Percentiles rank a stretch among this genome's conserved stretches.
Evolutionary conservation across 2,113 vertebrate genomes (phyloP).

Genomic region (Zeus faber): DNA sequence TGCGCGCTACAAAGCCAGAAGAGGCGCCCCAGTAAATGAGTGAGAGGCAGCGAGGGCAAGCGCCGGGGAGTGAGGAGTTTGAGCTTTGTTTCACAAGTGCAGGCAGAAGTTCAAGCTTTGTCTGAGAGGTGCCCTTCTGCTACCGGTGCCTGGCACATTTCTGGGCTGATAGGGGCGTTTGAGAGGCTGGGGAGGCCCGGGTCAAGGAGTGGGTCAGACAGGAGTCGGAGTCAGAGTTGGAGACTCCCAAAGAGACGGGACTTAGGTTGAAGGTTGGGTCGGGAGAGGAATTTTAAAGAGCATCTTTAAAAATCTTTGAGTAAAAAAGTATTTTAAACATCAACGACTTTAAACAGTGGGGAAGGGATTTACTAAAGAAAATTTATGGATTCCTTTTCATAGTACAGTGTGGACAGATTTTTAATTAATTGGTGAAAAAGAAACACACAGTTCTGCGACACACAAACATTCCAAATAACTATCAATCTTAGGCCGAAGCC

Average conservation of each 20-base stretch:
- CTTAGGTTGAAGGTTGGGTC: slow-evolving; percentile 14
- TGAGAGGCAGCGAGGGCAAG: slow-evolving; percentile 34
- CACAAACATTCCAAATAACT: slow-evolving; percentile 13
- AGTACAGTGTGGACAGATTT: not conserved
- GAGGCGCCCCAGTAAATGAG: slow-evolving; percentile 47
- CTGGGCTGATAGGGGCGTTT: slow-evolving; percentile 4
- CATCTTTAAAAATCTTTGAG: not conserved
- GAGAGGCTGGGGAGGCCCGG: slow-evolving; percentile 12
- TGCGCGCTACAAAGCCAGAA: slow-evolving; percentile 48
- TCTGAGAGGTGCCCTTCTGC: slow-evolving; percentile 41
- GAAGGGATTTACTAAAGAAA: too few species aligned
- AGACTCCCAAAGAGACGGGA: slow-evolving; percentile 11
- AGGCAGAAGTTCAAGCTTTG: slow-evolving; percentile 56
- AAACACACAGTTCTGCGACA: slow-evolving; percentile 1
- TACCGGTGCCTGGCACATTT: slow-evolving; percentile 44
- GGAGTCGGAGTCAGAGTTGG: not conserved
- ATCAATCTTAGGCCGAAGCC: not conserved
- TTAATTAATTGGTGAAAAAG: slow-evolving; percentile 6
- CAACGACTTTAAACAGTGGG: too few species aligned
- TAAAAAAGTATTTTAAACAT: too few species aligned
- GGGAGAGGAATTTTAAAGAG: not conserved
- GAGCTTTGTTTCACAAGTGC: slow-evolving; percentile 60
- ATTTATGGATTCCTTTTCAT: not conserved
- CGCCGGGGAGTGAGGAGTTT: slow-evolving; percentile 35
- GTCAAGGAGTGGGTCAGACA: slow-evolving; percentile 9